Conservation (phyloP, 1,140 invertebrate genomes). For the fruit fly (Drosophila melanogaster) region Release_6_plus_ISO1_MT NT_033779.5:14381001-14381500, state of each 20-base stretch:
- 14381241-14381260: constrained; percentile 22
- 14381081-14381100: constrained; percentile 43
- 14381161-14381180: constrained; percentile 29
- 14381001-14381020: constrained; percentile 74
- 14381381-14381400: neutral
- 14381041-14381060: constrained; percentile 43
- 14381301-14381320: constrained; percentile 38
- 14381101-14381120: constrained; percentile 42
- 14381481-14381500: too few species aligned
- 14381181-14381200: constrained; percentile 38
- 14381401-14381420: neutral
- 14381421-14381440: too few species aligned
- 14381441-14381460: too few species aligned
- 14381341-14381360: constrained; percentile 3
- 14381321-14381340: neutral
- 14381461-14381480: too few species aligned
- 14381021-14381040: constrained; percentile 69
- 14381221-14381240: constrained; percentile 40
- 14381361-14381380: constrained; percentile 17
- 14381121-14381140: constrained; percentile 53
- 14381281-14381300: constrained; percentile 49
- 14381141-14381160: constrained; percentile 2
- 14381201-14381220: neutral
- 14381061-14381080: constrained; percentile 60
- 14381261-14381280: constrained; percentile 38